Evolutionary conservation across 30 jellyfish, hydroid and myxozoan genomes (phyloP).

Genomic region (Phacellophora camtschatica): DNA sequence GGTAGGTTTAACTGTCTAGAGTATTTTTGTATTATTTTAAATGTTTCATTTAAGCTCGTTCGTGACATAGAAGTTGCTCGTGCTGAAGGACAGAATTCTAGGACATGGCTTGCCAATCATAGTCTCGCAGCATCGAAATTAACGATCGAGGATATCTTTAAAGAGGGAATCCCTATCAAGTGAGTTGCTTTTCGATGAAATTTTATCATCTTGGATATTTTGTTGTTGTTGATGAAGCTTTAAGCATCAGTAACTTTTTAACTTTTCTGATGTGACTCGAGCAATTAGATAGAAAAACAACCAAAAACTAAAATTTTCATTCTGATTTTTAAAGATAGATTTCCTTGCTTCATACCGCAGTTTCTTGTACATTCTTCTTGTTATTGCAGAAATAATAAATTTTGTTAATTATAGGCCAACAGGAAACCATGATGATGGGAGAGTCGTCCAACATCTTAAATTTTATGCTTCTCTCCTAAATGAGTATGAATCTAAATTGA

Average conservation of each 20-base stretch:
- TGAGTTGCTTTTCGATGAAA: neutral
- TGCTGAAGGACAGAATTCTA: conserved; percentile 65
- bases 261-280: too few species aligned
- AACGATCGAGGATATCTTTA: conserved; percentile 40
- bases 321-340: neutral
- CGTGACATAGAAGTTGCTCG: conserved; percentile 63
- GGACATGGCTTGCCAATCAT: conserved; percentile 46
- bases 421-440: neutral
- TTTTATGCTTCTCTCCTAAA: conserved; percentile 35
- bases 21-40: neutral
- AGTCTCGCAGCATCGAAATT: conserved; percentile 29
- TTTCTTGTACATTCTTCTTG: too few species aligned
- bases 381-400: neutral
- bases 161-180: conserved; percentile 55
- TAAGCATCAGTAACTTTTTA: too few species aligned
- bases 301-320: too few species aligned
- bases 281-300: too few species aligned
- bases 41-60: conserved; percentile 13
- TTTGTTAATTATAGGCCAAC: conserved; percentile 11
- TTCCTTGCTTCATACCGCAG: neutral
- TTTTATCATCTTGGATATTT: too few species aligned
- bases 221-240: too few species aligned
- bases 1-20: neutral
- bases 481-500: conserved; percentile 41
- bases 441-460: conserved; percentile 41